A percentile compares a stretch with the other conserved stretches of the same genome.
These are phyloP conservation scores for Platichthys flesus DNA, from an alignment of 2,113 vertebrate species.

Conservation along the genomic window DNA sequence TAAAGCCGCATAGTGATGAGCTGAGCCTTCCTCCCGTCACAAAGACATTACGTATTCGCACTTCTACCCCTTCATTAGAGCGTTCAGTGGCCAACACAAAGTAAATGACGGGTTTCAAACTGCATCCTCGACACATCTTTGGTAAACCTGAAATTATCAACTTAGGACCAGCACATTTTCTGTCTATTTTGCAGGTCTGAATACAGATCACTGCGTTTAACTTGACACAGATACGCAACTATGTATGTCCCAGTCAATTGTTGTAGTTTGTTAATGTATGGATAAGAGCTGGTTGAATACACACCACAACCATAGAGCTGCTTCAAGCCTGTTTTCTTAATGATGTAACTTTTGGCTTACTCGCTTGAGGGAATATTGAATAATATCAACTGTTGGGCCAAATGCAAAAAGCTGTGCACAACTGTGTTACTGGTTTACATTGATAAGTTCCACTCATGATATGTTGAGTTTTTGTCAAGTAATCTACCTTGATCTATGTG, in stretches of 20 bases:
- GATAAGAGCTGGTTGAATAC: background rate
- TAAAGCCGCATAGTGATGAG: conserved; percentile 14
- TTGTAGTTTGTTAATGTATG: background rate
- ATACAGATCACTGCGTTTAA: background rate
- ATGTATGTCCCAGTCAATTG: background rate
- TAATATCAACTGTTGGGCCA: background rate
- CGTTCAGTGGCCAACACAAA: conserved; percentile 19
- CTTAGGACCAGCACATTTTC: conserved; percentile 3
- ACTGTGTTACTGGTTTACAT: background rate
- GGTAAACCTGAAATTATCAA: conserved; percentile 55
- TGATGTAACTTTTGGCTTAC: background rate
- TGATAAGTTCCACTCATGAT: background rate
- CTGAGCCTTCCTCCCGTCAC: conserved; percentile 28
- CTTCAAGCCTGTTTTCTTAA: background rate
- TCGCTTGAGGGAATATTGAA: background rate
- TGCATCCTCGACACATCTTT: conserved; percentile 48
- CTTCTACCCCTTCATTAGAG: conserved; percentile 62
- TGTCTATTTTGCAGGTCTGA: background rate
- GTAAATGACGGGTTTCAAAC: conserved; percentile 65
- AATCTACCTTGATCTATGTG: background rate
- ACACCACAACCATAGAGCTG: conserved; percentile 8
- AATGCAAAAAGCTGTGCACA: background rate
- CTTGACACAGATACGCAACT: background rate
- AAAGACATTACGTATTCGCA: conserved; percentile 25
- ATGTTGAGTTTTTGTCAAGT: background rate